A percentile compares a stretch with the other conserved stretches of the same genome.
Conservation (phyloP, 2,888 invertebrate species). For the Amphipoea lucens region DNA sequence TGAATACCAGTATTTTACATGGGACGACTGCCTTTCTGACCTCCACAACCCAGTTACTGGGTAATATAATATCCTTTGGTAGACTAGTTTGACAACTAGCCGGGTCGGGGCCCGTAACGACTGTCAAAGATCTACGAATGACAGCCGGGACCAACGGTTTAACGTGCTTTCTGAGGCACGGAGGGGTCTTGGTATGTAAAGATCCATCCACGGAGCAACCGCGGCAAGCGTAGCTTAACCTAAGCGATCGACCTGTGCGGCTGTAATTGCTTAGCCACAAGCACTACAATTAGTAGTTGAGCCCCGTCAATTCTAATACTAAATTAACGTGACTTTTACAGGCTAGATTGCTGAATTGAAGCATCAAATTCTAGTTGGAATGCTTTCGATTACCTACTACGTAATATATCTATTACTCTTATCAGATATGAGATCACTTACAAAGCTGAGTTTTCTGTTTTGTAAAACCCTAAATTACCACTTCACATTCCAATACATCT, state of each 20-base stretch:
- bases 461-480: too few relatives aligned
- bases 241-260: too few relatives aligned
- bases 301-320: background rate
- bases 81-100: too few relatives aligned
- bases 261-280: background rate
- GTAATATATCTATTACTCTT: background rate
- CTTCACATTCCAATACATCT: background rate
- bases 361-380: background rate
- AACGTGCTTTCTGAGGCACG: background rate
- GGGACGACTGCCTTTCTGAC: background rate
- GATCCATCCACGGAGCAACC: background rate
- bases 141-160: background rate
- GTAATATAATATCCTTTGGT: background rate
- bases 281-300: background rate
- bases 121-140: background rate
- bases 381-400: background rate
- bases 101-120: background rate
- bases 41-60: background rate
- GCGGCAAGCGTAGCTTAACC: background rate
- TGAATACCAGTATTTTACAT: too few relatives aligned
- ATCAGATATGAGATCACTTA: background rate
- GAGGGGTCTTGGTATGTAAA: background rate
- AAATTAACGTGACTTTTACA: background rate
- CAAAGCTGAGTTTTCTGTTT: background rate
- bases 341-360: background rate